Percentiles rank a stretch among this genome's conserved stretches.
Conservation (phyloP, 2,888 invertebrate genomes). For the Polyploca ridens region DNA sequence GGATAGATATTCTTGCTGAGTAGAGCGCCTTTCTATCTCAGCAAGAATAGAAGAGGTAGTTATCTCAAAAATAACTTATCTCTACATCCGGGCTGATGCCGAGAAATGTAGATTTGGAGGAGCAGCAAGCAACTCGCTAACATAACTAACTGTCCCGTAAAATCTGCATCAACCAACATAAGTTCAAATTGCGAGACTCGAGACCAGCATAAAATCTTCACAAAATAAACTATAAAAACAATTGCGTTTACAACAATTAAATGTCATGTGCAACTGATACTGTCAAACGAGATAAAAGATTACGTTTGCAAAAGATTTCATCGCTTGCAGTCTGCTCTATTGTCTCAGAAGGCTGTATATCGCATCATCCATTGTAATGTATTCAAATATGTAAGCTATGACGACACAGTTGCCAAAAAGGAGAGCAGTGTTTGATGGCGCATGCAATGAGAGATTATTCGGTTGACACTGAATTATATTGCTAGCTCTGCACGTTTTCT, state of each 20-base stretch:
- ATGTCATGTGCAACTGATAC: conserved; percentile 30
- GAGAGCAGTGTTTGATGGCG: conserved; percentile 36
- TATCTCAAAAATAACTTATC: no score
- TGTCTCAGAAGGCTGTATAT: conserved; percentile 6
- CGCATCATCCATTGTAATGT: conserved; percentile 22
- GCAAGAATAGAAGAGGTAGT: no score
- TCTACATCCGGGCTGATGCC: no score
- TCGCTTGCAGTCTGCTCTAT: conserved; percentile 10
- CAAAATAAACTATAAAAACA: conserved; percentile 44
- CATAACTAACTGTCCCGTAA: no score
- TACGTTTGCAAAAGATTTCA: conserved; percentile 26
- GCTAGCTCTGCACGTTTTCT: not conserved
- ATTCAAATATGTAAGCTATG: conserved; percentile 21
- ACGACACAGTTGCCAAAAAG: conserved; percentile 29
- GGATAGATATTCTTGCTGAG: no score
- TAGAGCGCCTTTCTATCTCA: no score
- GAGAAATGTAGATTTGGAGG: no score
- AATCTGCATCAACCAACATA: no score
- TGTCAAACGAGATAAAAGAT: conserved; percentile 30
- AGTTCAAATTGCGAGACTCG: no score
- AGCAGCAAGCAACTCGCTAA: no score
- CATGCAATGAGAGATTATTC: conserved; percentile 46
- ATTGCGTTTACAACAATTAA: conserved; percentile 14
- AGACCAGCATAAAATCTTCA: conserved; percentile 31
- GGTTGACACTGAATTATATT: not conserved